Conservation (phyloP, 2,113 vertebrate species). For the Pachypanchax playfairii region DNA sequence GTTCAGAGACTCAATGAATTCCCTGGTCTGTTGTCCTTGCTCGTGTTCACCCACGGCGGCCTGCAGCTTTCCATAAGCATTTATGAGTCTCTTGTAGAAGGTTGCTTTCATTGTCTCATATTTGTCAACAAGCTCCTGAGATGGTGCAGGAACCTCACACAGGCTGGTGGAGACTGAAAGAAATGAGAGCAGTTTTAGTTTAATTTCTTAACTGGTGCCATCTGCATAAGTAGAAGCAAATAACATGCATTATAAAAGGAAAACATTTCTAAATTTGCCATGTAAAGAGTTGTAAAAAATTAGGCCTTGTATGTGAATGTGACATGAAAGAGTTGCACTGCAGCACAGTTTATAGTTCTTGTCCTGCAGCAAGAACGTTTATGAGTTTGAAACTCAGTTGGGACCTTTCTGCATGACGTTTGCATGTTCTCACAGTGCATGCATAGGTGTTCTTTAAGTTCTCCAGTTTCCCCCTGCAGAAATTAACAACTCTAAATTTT, state of each 20-base stretch:
- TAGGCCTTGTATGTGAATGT: no score
- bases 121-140: slow-evolving; percentile 69
- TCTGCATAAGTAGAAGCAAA: not conserved
- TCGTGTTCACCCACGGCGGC: fast-evolving
- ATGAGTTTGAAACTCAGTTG: no score
- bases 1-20: not conserved
- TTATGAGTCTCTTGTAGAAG: slow-evolving; percentile 62
- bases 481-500: no score
- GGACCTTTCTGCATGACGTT: no score
- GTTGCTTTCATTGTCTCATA: slow-evolving; percentile 50
- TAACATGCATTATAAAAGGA: not conserved
- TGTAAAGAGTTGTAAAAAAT: no score
- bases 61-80: slow-evolving; percentile 20
- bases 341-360: no score
- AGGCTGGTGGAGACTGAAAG: slow-evolving; percentile 74
- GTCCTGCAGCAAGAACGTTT: no score
- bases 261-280: not conserved
- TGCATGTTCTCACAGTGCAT: no score
- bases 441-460: no score
- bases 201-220: not conserved
- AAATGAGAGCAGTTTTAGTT: not conserved
- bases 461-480: no score
- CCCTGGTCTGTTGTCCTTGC: not conserved
- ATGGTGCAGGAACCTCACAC: slow-evolving; percentile 42
- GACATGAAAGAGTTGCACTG: no score